phyloP scores from a whole-genome alignment of 2,888 invertebrate genomes.

The Aelia acuminata region DNA sequence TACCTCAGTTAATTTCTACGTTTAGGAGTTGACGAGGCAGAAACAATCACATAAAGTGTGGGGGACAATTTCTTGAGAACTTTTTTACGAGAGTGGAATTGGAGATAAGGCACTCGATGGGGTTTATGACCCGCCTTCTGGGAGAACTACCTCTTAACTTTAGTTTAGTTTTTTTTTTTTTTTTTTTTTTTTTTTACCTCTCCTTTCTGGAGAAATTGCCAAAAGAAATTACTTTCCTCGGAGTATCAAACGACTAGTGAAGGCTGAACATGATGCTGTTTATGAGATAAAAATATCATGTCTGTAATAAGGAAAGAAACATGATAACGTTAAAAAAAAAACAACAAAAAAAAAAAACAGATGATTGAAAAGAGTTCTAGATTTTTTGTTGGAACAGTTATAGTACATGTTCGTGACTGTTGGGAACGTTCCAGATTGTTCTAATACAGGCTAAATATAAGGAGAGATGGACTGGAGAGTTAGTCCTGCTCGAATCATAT shows the following conservation, averaged over 20 bases:
- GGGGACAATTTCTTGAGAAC: slow-evolving; percentile 36
- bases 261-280: too few relatives aligned
- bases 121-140: not conserved
- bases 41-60: slow-evolving; percentile 32
- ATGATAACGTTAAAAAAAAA: too few relatives aligned
- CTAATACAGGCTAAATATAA: too few relatives aligned
- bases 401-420: too few relatives aligned
- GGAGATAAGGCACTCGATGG: not conserved
- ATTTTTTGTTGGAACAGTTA: too few relatives aligned
- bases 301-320: too few relatives aligned
- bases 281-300: too few relatives aligned
- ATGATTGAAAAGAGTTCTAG: too few relatives aligned
- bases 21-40: not conserved
- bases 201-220: not conserved
- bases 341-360: too few relatives aligned
- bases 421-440: too few relatives aligned
- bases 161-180: not conserved
- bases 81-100: slow-evolving; percentile 30
- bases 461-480: too few relatives aligned
- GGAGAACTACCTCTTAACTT: not conserved
- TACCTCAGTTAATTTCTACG: not conserved
- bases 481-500: too few relatives aligned
- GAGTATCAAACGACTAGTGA: not conserved
- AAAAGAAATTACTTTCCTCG: not conserved
- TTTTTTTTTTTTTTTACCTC: not conserved